Conservation (phyloP, 1,140 invertebrate species). For the Leptoteleia sp. region DNA sequence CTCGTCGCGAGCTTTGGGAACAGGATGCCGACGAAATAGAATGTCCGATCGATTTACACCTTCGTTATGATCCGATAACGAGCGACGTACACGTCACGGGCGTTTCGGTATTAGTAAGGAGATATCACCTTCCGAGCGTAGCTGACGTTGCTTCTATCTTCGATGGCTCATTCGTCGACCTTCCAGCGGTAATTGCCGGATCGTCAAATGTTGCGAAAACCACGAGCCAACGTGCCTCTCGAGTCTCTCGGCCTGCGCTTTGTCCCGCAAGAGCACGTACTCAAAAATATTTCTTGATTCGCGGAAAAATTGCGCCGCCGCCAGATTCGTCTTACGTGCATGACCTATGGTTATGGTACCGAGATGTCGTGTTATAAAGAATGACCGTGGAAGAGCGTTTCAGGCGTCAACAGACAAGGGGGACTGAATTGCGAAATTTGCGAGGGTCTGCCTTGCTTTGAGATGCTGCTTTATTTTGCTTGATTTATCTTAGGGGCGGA, state of each 20-base stretch:
- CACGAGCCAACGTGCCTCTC: slow-evolving; percentile 30
- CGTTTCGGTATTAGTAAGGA: slow-evolving; percentile 53
- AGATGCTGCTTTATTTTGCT: no score
- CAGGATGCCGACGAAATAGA: slow-evolving; percentile 23
- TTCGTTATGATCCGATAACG: slow-evolving; percentile 55
- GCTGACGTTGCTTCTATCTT: slow-evolving; percentile 51
- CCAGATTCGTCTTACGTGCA: slow-evolving; percentile 42
- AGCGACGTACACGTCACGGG: slow-evolving; percentile 52
- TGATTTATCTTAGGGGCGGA: slow-evolving; percentile 8
- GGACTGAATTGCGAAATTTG: slow-evolving; percentile 18
- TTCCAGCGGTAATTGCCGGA: slow-evolving; percentile 74
- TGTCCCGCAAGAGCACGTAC: slow-evolving; percentile 40
- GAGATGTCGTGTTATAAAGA: slow-evolving; percentile 15
- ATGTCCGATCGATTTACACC: slow-evolving; percentile 61
- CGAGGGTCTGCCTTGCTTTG: slow-evolving; percentile 16
- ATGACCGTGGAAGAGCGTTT: slow-evolving; percentile 17
- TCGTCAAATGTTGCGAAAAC: slow-evolving; percentile 48
- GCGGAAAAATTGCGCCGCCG: slow-evolving; percentile 52
- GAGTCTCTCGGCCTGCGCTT: slow-evolving; percentile 14
- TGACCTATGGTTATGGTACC: slow-evolving; percentile 21
- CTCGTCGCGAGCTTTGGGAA: slow-evolving; percentile 11
- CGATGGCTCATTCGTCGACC: slow-evolving; percentile 56
- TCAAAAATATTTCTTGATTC: slow-evolving; percentile 52
- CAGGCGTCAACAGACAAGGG: slow-evolving; percentile 12
- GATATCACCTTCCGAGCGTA: slow-evolving; percentile 26